Evolutionary conservation across 2,888 invertebrate species (phyloP).

Genomic region (Cistogaster globosa): DNA sequence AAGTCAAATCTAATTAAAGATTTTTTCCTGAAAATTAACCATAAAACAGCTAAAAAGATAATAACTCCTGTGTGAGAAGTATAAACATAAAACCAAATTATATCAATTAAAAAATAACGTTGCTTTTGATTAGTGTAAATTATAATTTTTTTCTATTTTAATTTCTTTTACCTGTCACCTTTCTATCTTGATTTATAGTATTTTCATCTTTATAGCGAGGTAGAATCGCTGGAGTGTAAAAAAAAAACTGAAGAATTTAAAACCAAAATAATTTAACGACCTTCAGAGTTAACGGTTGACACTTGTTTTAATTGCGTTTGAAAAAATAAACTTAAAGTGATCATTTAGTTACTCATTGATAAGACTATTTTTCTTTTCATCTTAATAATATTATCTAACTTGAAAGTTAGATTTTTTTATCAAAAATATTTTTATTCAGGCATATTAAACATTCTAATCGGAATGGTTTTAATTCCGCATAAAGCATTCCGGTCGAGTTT

Average conservation of each 20-base stretch:
- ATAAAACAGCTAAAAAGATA: conserved; percentile 42
- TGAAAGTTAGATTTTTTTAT: no score
- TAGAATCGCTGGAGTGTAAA: conserved; percentile 15
- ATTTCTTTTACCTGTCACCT: conserved; percentile 41
- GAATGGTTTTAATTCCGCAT: no score
- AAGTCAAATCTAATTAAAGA: conserved; percentile 46
- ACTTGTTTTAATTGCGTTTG: neutral
- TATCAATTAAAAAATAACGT: conserved; percentile 66
- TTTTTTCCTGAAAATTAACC: conserved; percentile 44
- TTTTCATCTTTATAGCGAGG: neutral
- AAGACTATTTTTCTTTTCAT: no score
- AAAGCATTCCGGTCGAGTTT: no score
- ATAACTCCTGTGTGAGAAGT: conserved; percentile 20
- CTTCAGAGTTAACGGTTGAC: conserved; percentile 59
- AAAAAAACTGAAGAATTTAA: neutral
- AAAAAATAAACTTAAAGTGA: neutral
- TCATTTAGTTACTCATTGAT: no score
- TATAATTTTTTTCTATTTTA: neutral
- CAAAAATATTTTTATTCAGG: no score
- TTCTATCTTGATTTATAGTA: conserved; percentile 10
- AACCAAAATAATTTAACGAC: conserved; percentile 53
- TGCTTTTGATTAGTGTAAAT: conserved; percentile 15
- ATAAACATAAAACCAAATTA: conserved; percentile 45
- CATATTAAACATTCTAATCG: no score
- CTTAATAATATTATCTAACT: no score